Evolutionary conservation across 2,888 invertebrate species (phyloP).

Genomic region (Cylindroiulus punctatus): DNA sequence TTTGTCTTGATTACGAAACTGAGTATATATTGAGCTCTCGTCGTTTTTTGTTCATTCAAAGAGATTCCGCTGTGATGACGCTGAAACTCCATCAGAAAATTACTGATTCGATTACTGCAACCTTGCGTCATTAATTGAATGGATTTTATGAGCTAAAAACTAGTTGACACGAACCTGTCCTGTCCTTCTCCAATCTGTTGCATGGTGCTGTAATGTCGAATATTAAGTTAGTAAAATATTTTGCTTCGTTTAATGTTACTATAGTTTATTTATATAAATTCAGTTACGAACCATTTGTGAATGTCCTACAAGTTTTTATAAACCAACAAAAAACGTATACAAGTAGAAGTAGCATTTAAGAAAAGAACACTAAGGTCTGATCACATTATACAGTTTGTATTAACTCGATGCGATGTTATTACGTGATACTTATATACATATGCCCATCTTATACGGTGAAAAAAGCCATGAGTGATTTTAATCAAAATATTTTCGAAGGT

Average conservation of each 20-base stretch:
- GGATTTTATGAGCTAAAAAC: too few species aligned
- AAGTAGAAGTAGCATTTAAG: constrained; percentile 40
- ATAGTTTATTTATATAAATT: constrained; percentile 44
- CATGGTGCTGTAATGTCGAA: background rate
- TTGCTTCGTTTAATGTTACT: constrained; percentile 6
- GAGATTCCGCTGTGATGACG: background rate
- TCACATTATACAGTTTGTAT: constrained; percentile 28
- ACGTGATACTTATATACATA: constrained; percentile 34
- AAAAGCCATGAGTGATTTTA: background rate
- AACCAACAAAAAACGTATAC: constrained; percentile 39
- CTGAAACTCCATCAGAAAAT: too few species aligned
- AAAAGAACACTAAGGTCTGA: constrained; percentile 40
- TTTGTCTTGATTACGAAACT: background rate
- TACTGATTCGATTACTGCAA: too few species aligned
- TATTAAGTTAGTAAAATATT: background rate
- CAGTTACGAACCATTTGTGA: constrained; percentile 38
- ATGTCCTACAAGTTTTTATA: constrained; percentile 41
- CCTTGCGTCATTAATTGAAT: too few species aligned
- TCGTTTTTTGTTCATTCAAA: background rate
- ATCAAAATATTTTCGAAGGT: constrained; percentile 28
- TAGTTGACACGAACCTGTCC: too few species aligned
- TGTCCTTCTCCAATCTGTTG: too few species aligned
- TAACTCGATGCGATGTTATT: constrained; percentile 30
- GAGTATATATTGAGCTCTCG: background rate
- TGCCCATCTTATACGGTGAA: background rate